A percentile compares a stretch with the other conserved stretches of the same genome.
These are phyloP conservation scores for Hylia prasina DNA, from an alignment of 2,113 vertebrate species.

Conservation along the genomic window DNA sequence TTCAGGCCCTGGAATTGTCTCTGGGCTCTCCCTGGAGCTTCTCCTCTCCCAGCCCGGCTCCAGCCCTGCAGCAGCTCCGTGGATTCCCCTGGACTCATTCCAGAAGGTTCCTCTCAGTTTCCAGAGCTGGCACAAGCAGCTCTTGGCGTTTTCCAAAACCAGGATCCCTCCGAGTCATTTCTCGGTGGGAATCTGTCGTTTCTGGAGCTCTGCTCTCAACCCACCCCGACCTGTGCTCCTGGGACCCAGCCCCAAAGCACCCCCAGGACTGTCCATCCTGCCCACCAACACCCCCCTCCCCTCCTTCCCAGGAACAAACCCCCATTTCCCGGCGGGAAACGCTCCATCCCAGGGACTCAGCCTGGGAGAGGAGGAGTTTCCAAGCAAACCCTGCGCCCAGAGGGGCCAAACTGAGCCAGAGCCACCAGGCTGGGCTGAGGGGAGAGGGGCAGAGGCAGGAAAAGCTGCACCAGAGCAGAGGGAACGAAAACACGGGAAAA, in stretches of 20 bases:
- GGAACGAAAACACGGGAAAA: neutral
- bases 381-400: neutral
- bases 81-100: fast-evolving
- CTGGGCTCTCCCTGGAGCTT: neutral
- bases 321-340: fast-evolving
- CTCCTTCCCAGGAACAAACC: neutral
- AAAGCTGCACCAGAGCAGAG: neutral
- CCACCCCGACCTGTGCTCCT: neutral
- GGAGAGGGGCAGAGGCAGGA: neutral
- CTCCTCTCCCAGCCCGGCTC: neutral
- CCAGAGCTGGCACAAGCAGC: neutral
- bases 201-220: neutral
- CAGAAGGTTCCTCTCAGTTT: fast-evolving
- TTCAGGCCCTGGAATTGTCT: neutral
- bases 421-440: neutral
- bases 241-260: neutral
- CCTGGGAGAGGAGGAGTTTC: fast-evolving
- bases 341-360: neutral
- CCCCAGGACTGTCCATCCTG: neutral
- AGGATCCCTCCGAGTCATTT: neutral
- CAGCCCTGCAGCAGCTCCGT: fast-evolving
- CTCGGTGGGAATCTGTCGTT: neutral
- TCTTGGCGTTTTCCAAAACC: fast-evolving
- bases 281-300: neutral
- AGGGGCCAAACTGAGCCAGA: neutral